Evolutionary conservation across 2,113 vertebrate genomes (phyloP), one percentile per base, ranked within the genome.

Genomic region (Psettodes erumei): DNA sequence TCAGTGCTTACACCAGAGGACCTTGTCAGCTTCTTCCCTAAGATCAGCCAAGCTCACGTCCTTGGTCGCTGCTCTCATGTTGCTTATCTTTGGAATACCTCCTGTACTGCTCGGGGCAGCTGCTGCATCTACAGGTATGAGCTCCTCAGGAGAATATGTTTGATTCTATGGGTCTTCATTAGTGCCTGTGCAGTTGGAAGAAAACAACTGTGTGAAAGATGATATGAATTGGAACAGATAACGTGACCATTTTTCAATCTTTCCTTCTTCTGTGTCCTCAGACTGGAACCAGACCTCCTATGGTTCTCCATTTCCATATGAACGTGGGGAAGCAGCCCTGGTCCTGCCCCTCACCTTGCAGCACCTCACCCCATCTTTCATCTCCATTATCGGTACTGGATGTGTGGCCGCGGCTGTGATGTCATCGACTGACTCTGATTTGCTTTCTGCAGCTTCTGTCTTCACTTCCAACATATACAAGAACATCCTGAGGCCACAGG

Each of bases 361-460:
- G 54, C 54, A 58, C 54, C 54, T 58, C 54, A 58, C 54, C 3
- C 54, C 54, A 4, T 21, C 54, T 32, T 35, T 11, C 32, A 58
- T 58, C 54, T 35, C 32, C 30, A 35, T 58, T 9, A 58, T 58
- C 11, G 54, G 54, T 19, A 58, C 32, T 21, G 54, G 54, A 10
- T 58, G 54, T 58, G 54, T 58, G 18, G 54, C 54, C 2, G 54
- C 54, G 9, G 54, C 54, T 58, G 30, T 35, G 54, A 58, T 58
- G 54, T 58, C 54, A n/a, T 58, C 54, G 1, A 19, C 19, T 58
- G 54, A 58, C 9, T 58, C 54, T 58, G 18, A 0, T 18, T 21
- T 58, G 54, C 33, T 58, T 35, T 58, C 54, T 58, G 54, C 30
- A 13, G 54, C 54, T 58, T 58, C 54, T 35, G 54, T 58, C 32